Evolutionary conservation across 2,888 invertebrate genomes (phyloP), one percentile per base, ranked within the genome.

Genomic region (Fragum whitleyi): DNA sequence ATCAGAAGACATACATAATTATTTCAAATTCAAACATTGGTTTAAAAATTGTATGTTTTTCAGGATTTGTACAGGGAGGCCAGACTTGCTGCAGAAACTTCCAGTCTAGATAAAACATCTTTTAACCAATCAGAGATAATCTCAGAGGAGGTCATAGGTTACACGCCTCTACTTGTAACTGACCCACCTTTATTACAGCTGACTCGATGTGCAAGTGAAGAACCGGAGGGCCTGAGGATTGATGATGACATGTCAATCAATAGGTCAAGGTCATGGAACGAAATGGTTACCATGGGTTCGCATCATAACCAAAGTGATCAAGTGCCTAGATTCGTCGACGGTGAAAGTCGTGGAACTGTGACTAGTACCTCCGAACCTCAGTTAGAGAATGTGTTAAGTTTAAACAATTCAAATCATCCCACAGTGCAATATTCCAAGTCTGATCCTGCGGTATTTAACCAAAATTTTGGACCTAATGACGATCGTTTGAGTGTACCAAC

Each of bases 1-100:
- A n/a, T n/a, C n/a, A n/a, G n/a, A n/a, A n/a, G n/a, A n/a, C n/a
- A n/a, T n/a, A n/a, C n/a, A n/a, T n/a, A n/a, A n/a, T n/a, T n/a
- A n/a, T n/a, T n/a, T n/a, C n/a, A n/a, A n/a, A n/a, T n/a, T n/a
- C n/a, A n/a, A n/a, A n/a, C n/a, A n/a, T n/a, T n/a, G n/a, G n/a
- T n/a, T n/a, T n/a, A n/a, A n/a, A n/a, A n/a, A n/a, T n/a, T n/a
- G n/a, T n/a, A n/a, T n/a, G n/a, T n/a, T n/a, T 68, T 70, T 11
- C 73, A 82, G 81, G 79, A 82, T n/a, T 42, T 88, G 71, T 90
- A 87, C 79, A 75, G 85, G 57, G 86, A 88, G 62, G 87, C 88
- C 29, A 77, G 86, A 14, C 73, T 77, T 16, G 70, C 76, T 47
- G 69, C 74, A 3, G 67, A 70, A 26, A 67, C 32, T 6, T 62